Conservation (phyloP, 2,888 invertebrate species). For the Noctua janthina region DNA sequence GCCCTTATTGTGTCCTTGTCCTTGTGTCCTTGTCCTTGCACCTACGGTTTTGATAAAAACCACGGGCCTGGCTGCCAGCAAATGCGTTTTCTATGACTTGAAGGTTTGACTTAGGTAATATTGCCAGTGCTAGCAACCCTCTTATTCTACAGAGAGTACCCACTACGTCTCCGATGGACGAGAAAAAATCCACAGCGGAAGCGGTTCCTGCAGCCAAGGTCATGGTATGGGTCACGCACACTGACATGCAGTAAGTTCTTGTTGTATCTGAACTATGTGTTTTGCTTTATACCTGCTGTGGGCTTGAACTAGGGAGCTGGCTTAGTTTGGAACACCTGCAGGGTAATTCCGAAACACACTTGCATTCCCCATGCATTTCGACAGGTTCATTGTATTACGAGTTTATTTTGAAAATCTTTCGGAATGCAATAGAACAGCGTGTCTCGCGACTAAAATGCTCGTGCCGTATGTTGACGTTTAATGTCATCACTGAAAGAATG, state of each 20-base stretch:
- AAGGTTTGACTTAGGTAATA: neutral
- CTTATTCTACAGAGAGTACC: neutral
- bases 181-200: neutral
- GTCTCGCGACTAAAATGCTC: neutral
- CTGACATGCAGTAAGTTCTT: neutral
- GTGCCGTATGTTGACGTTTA: too few relatives aligned
- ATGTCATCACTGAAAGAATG: too few relatives aligned
- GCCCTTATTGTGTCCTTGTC: too few relatives aligned
- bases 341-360: neutral
- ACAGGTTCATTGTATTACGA: neutral
- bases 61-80: too few relatives aligned
- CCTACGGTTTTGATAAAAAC: too few relatives aligned
- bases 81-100: too few relatives aligned
- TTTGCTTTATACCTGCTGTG: neutral
- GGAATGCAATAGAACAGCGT: neutral
- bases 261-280: neutral
- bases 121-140: neutral
- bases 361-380: neutral
- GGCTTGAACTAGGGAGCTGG: neutral
- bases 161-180: neutral
- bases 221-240: neutral
- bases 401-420: neutral
- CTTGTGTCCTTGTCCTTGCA: too few relatives aligned
- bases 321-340: neutral
- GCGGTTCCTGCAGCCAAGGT: too few relatives aligned